Evolutionary conservation across 2,888 invertebrate genomes (phyloP).

Genomic region (Esperia sulphurella): DNA sequence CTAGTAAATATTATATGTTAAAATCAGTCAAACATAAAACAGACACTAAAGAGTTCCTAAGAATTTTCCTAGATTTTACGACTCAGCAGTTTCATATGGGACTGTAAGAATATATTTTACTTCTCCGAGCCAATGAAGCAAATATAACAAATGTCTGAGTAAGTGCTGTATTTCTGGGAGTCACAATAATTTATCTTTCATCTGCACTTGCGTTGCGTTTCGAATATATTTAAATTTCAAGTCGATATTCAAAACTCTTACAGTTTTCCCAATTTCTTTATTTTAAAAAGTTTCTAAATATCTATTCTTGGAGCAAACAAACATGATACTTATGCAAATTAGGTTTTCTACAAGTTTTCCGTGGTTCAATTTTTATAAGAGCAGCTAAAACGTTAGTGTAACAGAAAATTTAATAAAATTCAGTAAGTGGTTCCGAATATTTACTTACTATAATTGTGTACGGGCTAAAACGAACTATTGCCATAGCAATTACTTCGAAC

Average conservation of each 20-base stretch:
- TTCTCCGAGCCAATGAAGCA: conserved; percentile 12
- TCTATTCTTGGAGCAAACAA: neutral
- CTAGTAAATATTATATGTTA: neutral
- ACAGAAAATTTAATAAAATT: neutral
- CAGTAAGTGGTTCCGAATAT: neutral
- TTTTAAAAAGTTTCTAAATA: neutral
- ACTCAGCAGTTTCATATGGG: conserved; percentile 6
- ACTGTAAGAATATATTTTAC: conserved; percentile 8
- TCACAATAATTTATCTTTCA: conserved; percentile 10
- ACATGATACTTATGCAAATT: neutral
- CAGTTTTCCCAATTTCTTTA: conserved; percentile 1
- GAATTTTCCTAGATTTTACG: conserved; percentile 5
- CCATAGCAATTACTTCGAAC: conserved; percentile 19
- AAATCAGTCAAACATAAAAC: conserved; percentile 6
- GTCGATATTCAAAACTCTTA: conserved; percentile 2
- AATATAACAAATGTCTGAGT: conserved; percentile 10
- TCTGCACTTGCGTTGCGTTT: conserved; percentile 8
- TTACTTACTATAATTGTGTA: neutral
- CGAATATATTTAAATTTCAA: conserved; percentile 3
- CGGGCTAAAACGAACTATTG: conserved; percentile 9
- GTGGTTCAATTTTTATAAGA: neutral
- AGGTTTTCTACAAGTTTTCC: neutral
- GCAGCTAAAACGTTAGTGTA: neutral
- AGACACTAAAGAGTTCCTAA: conserved; percentile 1
- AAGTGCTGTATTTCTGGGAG: conserved; percentile 6